These are phyloP conservation scores for Schizopygopsis pylzovi DNA, from an alignment of 2,797 vertebrate genomes.

Conservation along the genomic window DNA sequence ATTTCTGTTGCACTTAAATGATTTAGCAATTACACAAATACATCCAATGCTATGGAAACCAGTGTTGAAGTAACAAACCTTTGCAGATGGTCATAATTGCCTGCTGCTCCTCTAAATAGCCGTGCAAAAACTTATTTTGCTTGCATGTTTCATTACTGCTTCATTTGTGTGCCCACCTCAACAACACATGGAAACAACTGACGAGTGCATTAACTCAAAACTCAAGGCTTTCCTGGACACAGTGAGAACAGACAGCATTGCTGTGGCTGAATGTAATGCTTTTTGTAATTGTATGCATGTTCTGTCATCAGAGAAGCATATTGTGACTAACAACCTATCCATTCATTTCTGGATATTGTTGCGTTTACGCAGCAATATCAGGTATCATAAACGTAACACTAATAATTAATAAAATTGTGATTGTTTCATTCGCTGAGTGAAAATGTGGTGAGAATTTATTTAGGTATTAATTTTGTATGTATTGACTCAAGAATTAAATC, in stretches of 20 bases:
- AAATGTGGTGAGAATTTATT: neutral
- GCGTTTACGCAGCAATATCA: slow-evolving; percentile 61
- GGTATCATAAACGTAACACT: slow-evolving; percentile 63
- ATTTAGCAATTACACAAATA: neutral
- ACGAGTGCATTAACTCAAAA: neutral
- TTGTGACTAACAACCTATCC: slow-evolving; percentile 60
- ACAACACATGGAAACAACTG: slow-evolving; percentile 16
- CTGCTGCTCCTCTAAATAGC: slow-evolving; percentile 6
- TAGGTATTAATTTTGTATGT: neutral
- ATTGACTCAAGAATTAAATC: neutral
- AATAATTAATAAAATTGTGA: slow-evolving; percentile 68
- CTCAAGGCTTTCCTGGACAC: slow-evolving; percentile 4
- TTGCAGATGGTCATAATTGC: neutral
- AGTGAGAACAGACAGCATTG: slow-evolving; percentile 22
- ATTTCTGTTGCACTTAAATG: neutral
- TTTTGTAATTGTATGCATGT: neutral
- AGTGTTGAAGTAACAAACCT: neutral
- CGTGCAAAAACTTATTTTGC: neutral
- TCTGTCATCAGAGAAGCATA: slow-evolving; percentile 46
- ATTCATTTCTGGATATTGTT: slow-evolving; percentile 62
- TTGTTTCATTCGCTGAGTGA: neutral
- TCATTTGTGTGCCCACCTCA: neutral
- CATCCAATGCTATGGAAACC: neutral
- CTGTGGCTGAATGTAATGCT: neutral
- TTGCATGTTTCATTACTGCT: slow-evolving; percentile 34